phyloP scores from a whole-genome alignment of 2,888 invertebrate species.

The Sepioteuthis lessoniana region DNA sequence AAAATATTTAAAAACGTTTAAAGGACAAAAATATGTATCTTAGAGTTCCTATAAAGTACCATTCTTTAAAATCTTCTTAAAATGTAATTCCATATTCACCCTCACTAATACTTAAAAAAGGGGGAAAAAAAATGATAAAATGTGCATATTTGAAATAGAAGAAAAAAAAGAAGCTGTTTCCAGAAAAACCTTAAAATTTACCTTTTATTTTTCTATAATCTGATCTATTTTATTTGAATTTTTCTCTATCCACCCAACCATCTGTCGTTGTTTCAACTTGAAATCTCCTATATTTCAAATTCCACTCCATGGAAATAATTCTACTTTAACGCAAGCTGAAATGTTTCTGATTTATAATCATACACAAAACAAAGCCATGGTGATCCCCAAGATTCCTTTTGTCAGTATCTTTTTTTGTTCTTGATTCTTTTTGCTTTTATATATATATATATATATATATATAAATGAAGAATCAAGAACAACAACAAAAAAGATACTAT shows the following conservation, averaged over 20 bases:
- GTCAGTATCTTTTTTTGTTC: neutral
- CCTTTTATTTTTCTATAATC: neutral
- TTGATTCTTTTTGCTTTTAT: neutral
- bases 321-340: neutral
- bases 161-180: neutral
- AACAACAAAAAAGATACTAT: too few relatives aligned
- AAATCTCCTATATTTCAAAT: neutral
- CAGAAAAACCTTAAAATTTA: neutral
- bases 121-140: neutral
- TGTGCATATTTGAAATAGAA: neutral
- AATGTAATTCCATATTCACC: neutral
- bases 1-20: neutral
- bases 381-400: constrained; percentile 33
- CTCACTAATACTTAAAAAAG: neutral
- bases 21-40: neutral
- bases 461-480: too few relatives aligned
- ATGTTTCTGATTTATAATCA: constrained; percentile 18
- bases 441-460: too few relatives aligned
- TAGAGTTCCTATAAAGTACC: neutral
- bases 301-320: neutral
- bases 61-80: constrained; percentile 11
- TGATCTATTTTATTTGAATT: neutral
- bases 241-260: neutral
- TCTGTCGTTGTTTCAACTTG: neutral
- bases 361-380: neutral